Evolutionary conservation across 1,140 invertebrate species (phyloP).

Genomic region (Drosophila willistoni): DNA sequence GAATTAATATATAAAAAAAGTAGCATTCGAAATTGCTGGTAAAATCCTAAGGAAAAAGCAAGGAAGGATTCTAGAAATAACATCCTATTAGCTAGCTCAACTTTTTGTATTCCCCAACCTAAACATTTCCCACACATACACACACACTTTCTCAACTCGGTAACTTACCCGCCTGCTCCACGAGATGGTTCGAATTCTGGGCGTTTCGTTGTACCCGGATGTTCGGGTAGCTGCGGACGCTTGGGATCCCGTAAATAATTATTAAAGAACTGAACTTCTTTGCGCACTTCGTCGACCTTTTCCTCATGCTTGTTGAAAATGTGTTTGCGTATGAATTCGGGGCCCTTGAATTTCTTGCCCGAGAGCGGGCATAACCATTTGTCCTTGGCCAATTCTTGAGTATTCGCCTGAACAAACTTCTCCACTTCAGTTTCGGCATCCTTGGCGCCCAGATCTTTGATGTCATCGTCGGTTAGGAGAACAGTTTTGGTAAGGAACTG

Average conservation of each 20-base stretch:
- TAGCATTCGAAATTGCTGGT: too few relatives aligned
- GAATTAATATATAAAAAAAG: too few relatives aligned
- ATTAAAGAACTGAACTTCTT: constrained; percentile 99
- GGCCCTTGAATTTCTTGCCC: constrained; percentile 99
- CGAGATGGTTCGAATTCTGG: constrained; percentile 83
- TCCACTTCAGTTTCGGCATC: constrained; percentile 95
- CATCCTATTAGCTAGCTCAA: too few relatives aligned
- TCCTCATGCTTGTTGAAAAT: constrained; percentile 99
- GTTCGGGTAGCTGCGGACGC: constrained; percentile 96
- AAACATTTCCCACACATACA: too few relatives aligned
- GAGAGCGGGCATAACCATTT: constrained; percentile 99
- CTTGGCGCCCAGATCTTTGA: constrained; percentile 93
- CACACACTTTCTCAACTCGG: too few relatives aligned
- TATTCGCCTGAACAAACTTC: constrained; percentile 96
- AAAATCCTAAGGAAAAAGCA: too few relatives aligned
- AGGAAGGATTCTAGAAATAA: too few relatives aligned
- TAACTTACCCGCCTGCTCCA: constrained; percentile 83
- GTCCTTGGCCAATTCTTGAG: constrained; percentile 97
- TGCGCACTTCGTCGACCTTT: constrained; percentile 98
- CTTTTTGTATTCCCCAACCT: too few relatives aligned
- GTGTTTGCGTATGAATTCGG: constrained; percentile 99
- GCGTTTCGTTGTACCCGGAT: constrained; percentile 84
- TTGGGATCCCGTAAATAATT: constrained; percentile 98
- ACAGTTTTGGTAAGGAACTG: constrained; percentile 91
- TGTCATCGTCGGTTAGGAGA: constrained; percentile 91